A percentile compares a stretch with the other conserved stretches of the same genome.
Evolutionary conservation across 2,888 invertebrate species (phyloP).

Genomic region (Teleogryllus oceanicus): DNA sequence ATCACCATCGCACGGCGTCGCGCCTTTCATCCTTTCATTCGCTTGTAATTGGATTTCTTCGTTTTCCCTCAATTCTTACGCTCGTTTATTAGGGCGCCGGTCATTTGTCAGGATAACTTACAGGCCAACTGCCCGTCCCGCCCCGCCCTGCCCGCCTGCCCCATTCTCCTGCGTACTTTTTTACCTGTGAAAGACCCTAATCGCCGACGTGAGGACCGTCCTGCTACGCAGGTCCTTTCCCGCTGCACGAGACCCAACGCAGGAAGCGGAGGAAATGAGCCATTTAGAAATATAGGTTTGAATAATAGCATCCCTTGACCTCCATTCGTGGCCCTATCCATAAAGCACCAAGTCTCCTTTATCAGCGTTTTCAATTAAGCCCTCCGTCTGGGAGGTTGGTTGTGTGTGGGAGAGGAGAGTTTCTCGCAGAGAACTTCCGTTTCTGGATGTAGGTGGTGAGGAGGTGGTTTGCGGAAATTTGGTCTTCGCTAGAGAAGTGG

Average conservation of each 20-base stretch:
- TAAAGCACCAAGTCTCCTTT: background rate
- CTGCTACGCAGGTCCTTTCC: too few species aligned
- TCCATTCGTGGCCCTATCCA: background rate
- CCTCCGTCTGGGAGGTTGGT: background rate
- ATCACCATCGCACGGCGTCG: background rate
- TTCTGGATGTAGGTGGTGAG: too few species aligned
- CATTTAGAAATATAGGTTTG: background rate
- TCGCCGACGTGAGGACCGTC: too few species aligned
- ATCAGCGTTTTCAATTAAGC: background rate
- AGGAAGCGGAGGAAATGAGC: background rate
- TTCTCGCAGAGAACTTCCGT: too few species aligned
- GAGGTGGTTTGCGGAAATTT: too few species aligned
- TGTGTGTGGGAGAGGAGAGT: background rate
- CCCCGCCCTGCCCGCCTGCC: too few species aligned
- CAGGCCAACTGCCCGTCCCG: background rate
- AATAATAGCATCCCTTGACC: background rate
- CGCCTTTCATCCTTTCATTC: background rate
- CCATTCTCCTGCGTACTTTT: too few species aligned
- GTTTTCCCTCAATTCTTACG: background rate
- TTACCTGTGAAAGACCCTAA: too few species aligned
- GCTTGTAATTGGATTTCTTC: background rate
- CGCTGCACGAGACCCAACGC: too few species aligned
- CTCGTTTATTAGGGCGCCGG: background rate
- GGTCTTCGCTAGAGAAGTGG: too few species aligned
- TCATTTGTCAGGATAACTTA: conserved; percentile 2